Conservation (phyloP, 2,888 invertebrate species). For the Emmelina monodactyla region DNA sequence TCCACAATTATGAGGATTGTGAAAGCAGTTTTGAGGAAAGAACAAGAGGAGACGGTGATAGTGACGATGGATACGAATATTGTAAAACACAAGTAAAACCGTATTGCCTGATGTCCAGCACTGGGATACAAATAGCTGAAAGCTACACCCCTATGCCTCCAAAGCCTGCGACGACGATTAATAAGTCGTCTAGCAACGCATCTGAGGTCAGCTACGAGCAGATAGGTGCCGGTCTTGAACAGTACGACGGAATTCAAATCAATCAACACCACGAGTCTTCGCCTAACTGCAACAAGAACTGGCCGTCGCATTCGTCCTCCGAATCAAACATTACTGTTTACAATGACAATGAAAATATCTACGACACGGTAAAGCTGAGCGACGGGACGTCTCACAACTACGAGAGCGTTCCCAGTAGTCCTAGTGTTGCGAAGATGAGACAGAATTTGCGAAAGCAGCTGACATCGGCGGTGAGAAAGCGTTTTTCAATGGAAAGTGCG, state of each 20-base stretch:
- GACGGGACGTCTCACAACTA: slow-evolving; percentile 65
- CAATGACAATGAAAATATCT: slow-evolving; percentile 67
- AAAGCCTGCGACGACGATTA: slow-evolving; percentile 29
- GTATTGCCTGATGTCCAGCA: slow-evolving; percentile 46
- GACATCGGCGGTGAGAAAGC: slow-evolving; percentile 41
- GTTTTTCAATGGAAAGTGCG: slow-evolving; percentile 55
- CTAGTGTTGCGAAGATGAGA: slow-evolving; percentile 49
- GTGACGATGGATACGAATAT: slow-evolving; percentile 60
- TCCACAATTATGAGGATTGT: slow-evolving; percentile 64
- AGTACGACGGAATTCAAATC: slow-evolving; percentile 55
- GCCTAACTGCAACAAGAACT: slow-evolving; percentile 40
- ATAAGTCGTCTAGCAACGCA: slow-evolving; percentile 54
- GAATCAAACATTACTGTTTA: slow-evolving; percentile 46
- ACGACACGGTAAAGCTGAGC: slow-evolving; percentile 68
- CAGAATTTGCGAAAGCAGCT: slow-evolving; percentile 43
- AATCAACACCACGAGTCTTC: slow-evolving; percentile 45
- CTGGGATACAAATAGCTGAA: slow-evolving; percentile 61
- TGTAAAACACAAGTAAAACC: slow-evolving; percentile 55
- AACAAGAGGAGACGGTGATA: slow-evolving; percentile 53
- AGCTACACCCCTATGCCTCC: slow-evolving; percentile 43
- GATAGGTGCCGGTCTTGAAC: slow-evolving; percentile 53
- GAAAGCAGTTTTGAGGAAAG: slow-evolving; percentile 47
- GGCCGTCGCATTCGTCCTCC: slow-evolving; percentile 40
- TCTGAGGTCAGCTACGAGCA: slow-evolving; percentile 56
- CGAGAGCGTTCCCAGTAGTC: slow-evolving; percentile 65